Evolutionary conservation across 2,888 invertebrate species (phyloP).

Genomic region (Oscheius onirici): DNA sequence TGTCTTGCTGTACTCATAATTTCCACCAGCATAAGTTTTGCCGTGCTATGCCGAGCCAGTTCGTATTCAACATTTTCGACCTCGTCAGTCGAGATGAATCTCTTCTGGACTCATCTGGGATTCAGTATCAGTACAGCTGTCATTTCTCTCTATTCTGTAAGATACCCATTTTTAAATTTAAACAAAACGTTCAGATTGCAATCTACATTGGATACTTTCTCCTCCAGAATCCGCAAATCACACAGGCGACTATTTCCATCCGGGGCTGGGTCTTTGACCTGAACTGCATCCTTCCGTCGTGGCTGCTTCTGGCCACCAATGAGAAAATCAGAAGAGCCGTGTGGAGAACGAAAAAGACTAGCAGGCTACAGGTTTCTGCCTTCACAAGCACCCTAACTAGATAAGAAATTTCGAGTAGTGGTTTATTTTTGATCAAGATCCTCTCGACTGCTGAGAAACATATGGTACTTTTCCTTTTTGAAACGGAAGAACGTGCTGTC

Average conservation of each 20-base stretch:
- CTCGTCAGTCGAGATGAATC: constrained; percentile 9
- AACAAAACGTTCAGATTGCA: background rate
- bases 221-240: background rate
- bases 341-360: background rate
- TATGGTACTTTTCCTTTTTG: no score
- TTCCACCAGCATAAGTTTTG: background rate
- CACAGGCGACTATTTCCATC: background rate
- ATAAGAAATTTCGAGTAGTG: no score
- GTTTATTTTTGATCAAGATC: no score
- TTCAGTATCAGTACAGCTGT: constrained; percentile 3
- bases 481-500: background rate
- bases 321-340: background rate
- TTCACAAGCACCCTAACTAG: no score
- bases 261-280: constrained; percentile 18
- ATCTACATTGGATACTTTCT: background rate
- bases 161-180: background rate
- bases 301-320: constrained; percentile 23
- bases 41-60: background rate
- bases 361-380: no score
- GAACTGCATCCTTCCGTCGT: constrained; percentile 13
- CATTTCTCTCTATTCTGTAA: constrained; percentile 4
- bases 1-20: constrained; percentile 3
- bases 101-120: constrained; percentile 23
- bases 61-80: background rate
- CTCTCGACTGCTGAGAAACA: no score